Evolutionary conservation across 2,888 invertebrate species (phyloP).

Genomic region (Brenthis hecate): DNA sequence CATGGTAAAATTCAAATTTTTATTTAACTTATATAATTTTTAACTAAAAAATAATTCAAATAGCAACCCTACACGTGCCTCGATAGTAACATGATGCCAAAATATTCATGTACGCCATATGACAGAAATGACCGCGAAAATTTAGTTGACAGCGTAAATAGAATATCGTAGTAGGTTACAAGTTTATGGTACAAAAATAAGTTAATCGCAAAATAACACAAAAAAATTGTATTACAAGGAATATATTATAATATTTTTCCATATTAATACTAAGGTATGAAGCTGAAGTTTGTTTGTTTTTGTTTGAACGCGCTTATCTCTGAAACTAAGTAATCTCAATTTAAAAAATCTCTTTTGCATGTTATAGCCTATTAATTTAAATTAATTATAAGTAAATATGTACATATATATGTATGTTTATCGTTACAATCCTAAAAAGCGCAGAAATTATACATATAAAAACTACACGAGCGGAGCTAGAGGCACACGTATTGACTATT

Average conservation of each 20-base stretch:
- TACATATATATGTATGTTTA: too few relatives aligned
- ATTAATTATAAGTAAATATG: too few relatives aligned
- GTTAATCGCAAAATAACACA: not conserved
- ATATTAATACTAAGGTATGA: not conserved
- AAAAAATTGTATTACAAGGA: too few relatives aligned
- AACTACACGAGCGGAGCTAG: too few relatives aligned
- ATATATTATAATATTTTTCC: not conserved
- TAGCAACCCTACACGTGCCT: conserved; percentile 34
- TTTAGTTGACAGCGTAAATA: conserved; percentile 20
- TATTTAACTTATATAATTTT: not conserved
- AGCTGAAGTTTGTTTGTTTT: not conserved
- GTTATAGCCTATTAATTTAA: too few relatives aligned
- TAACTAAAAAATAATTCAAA: not conserved
- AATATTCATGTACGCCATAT: conserved; percentile 28
- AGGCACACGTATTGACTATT: too few relatives aligned
- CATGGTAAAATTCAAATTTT: not conserved
- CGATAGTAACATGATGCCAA: conserved; percentile 34
- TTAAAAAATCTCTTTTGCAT: too few relatives aligned
- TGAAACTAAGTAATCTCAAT: too few relatives aligned
- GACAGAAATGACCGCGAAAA: conserved; percentile 37
- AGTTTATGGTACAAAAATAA: conserved; percentile 4
- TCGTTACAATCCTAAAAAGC: too few relatives aligned
- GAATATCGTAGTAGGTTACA: not conserved
- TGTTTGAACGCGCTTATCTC: too few relatives aligned
- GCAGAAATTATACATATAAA: too few relatives aligned